Conservation (phyloP, 1,140 invertebrate genomes). For the Dreissena polymorpha region DNA sequence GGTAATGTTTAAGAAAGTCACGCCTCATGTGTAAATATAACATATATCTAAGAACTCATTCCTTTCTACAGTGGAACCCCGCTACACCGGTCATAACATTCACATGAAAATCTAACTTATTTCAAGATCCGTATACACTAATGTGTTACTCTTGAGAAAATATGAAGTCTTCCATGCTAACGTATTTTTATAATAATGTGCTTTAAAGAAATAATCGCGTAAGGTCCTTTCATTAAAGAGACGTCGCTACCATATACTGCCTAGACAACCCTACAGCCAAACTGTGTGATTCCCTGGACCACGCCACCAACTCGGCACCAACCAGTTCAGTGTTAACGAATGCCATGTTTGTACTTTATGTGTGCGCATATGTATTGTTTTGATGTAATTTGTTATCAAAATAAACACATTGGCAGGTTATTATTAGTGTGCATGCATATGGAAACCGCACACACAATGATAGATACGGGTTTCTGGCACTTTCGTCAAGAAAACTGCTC, state of each 20-base stretch:
- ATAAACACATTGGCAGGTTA: too few species aligned
- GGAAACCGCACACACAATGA: too few species aligned
- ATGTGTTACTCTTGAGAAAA: too few species aligned
- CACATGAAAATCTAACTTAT: neutral
- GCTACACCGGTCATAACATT: neutral
- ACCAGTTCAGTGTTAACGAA: neutral
- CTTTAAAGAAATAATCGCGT: neutral
- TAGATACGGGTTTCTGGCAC: too few species aligned
- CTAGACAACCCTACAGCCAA: slow-evolving; percentile 11
- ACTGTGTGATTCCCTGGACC: slow-evolving; percentile 1
- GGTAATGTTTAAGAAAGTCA: too few species aligned
- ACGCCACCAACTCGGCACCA: neutral
- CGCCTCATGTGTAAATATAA: neutral
- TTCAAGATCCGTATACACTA: neutral
- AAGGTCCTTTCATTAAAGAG: neutral
- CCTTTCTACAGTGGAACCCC: neutral
- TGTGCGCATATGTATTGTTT: too few species aligned
- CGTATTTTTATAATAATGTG: neutral
- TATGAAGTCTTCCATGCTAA: neutral
- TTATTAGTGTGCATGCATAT: too few species aligned
- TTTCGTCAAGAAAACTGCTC: too few species aligned
- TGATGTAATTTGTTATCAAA: too few species aligned
- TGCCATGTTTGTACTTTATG: too few species aligned
- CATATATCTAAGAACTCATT: neutral
- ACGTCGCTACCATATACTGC: slow-evolving; percentile 22